A percentile compares a stretch with the other conserved stretches of the same genome.
Evolutionary conservation across 2,888 invertebrate species (phyloP).

Genomic region (Epirrhoe alternata): DNA sequence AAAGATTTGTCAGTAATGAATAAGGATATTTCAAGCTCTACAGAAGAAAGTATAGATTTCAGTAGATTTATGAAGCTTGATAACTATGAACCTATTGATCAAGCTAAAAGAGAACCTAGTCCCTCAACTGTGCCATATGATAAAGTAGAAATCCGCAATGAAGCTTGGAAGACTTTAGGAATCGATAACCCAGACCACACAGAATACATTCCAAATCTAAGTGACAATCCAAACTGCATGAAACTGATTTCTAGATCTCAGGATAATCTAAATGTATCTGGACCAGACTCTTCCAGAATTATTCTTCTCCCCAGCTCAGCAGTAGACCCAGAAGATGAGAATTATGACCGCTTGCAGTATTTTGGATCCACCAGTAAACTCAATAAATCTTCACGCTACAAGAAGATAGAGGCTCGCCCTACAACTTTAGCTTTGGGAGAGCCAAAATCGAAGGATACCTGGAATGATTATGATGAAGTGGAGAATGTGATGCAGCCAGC

Average conservation of each 20-base stretch:
- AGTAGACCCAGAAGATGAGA: constrained; percentile 83
- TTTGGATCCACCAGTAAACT: constrained; percentile 91
- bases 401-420: constrained; percentile 88
- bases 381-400: constrained; percentile 87
- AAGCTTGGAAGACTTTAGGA: constrained; percentile 93
- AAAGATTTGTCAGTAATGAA: constrained; percentile 63
- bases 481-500: constrained; percentile 88
- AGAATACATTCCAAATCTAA: constrained; percentile 84
- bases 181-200: constrained; percentile 90
- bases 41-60: constrained; percentile 77
- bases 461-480: constrained; percentile 92
- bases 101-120: constrained; percentile 78
- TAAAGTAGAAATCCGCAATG: constrained; percentile 89
- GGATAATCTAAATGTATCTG: constrained; percentile 75
- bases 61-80: constrained; percentile 83
- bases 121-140: constrained; percentile 87
- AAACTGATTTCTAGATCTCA: constrained; percentile 82
- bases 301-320: constrained; percentile 81
- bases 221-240: constrained; percentile 77
- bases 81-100: constrained; percentile 80
- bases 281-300: constrained; percentile 82
- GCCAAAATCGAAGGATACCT: constrained; percentile 79
- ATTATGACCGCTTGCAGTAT: constrained; percentile 93
- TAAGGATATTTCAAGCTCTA: constrained; percentile 70
- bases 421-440: constrained; percentile 78